These are phyloP conservation scores for Rambutsinella grinnellia DNA, from an alignment of 2,888 invertebrate species.

Conservation along the genomic window DNA sequence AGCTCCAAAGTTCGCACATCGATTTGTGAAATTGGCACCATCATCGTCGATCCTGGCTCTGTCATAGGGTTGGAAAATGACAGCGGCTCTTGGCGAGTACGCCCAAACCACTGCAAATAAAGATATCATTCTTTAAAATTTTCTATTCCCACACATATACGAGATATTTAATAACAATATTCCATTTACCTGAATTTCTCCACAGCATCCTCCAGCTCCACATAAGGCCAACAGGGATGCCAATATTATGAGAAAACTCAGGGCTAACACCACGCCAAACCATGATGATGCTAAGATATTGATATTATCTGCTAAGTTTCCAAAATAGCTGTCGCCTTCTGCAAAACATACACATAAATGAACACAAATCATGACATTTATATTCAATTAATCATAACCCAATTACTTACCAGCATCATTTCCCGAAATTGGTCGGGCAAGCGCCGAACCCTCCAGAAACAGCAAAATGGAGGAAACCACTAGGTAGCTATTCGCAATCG, in stretches of 20 bases:
- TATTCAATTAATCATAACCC: neutral
- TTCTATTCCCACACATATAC: neutral
- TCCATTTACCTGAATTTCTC: slow-evolving; percentile 44
- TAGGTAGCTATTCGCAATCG: slow-evolving; percentile 14
- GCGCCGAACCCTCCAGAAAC: slow-evolving; percentile 2
- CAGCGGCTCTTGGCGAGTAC: slow-evolving; percentile 42
- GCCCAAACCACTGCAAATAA: slow-evolving; percentile 56
- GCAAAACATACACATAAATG: slow-evolving; percentile 9
- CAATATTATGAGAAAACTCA: slow-evolving; percentile 37
- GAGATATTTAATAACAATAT: too few species aligned
- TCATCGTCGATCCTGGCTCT: slow-evolving; percentile 44
- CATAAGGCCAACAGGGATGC: slow-evolving; percentile 43
- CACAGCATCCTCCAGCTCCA: slow-evolving; percentile 58
- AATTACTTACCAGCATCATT: neutral
- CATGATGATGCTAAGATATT: slow-evolving; percentile 27
- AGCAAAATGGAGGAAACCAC: slow-evolving; percentile 8
- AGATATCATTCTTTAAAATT: neutral
- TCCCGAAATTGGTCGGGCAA: slow-evolving; percentile 22
- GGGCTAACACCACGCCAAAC: slow-evolving; percentile 22
- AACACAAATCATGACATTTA: neutral
- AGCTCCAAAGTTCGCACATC: slow-evolving; percentile 64
- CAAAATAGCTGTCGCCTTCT: neutral
- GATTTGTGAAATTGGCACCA: slow-evolving; percentile 62
- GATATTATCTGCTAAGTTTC: slow-evolving; percentile 1
- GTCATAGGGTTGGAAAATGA: slow-evolving; percentile 64